Evolutionary conservation across 1,140 invertebrate genomes (phyloP), one percentile per base, ranked within the genome.

Genomic region (Oncopodura yosiiana): DNA sequence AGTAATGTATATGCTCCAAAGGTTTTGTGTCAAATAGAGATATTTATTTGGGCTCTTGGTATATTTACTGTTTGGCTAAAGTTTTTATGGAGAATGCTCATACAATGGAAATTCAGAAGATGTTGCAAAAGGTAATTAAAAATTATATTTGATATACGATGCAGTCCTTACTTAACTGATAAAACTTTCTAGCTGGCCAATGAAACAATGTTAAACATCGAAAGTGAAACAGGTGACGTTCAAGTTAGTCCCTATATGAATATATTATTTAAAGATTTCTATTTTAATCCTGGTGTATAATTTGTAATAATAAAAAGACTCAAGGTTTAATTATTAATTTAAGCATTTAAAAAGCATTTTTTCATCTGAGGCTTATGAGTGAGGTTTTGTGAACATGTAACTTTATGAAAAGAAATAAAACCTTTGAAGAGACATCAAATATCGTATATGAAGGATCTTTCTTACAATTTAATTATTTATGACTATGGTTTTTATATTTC

Each of bases 131-230:
- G n/a, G n/a, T n/a, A n/a, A n/a, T n/a, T n/a, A n/a, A n/a, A n/a
- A n/a, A n/a, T n/a, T n/a, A n/a, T n/a, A n/a, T n/a, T n/a, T 12
- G 14, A 32, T 14, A 32, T 32, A 14, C 30, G 6, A 6, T 19
- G 21, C 16, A 9, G 12, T 16, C 2, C 14, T 2, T 16, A 9
- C 16, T 19, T 19, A 39, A 39, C 37, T 39, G 18, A 39, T 16
- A 39, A 19, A 14, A 19, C 16, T 16, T 39, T 39, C 21, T 16
- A 39, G 44, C 12, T 46, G 16, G 44, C 27, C 19, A 32, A 18
- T 11, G 44, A 46, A 46, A 32, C 44, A 32, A 46, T 46, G 44
- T 32, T 46, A 30, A 46, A 19, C 3, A n/a, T 46, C 27, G 34
- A 46, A 12, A 46, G 18, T 18, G 44, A 46, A 32, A 30, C 30